A percentile compares a stretch with the other conserved stretches of the same genome.
phyloP scores from a whole-genome alignment of 2,113 vertebrate genomes.

The Ivindomyrus marchei region DNA sequence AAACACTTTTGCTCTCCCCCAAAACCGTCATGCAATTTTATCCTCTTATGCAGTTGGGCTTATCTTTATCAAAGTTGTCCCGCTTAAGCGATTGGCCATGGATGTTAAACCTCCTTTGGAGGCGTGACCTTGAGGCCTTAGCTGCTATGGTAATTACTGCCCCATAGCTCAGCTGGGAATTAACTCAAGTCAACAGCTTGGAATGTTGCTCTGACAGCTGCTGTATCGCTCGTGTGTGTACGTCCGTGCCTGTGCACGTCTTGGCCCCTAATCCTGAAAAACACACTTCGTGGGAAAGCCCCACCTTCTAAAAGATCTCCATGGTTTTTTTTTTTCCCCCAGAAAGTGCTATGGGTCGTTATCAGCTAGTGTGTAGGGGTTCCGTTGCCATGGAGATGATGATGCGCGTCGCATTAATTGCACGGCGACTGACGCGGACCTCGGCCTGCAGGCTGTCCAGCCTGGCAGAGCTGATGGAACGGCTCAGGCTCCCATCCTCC shows the following conservation, averaged over 20 bases:
- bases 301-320: not conserved
- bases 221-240: not conserved
- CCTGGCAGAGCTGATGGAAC: constrained; percentile 55
- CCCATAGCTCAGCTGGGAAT: not conserved
- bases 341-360: not conserved
- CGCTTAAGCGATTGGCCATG: not conserved
- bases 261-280: not conserved
- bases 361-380: not conserved
- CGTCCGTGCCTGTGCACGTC: not conserved
- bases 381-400: not conserved
- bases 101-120: not conserved
- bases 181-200: not conserved
- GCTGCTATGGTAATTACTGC: not conserved
- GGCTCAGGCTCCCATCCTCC: constrained; percentile 60
- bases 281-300: not conserved
- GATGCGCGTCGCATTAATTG: not conserved
- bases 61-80: not conserved
- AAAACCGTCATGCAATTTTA: not conserved
- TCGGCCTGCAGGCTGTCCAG: constrained; percentile 58
- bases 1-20: not conserved
- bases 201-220: not conserved
- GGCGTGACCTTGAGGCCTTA: not conserved
- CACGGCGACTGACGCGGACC: constrained; percentile 29
- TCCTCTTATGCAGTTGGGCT: not conserved
- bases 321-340: not conserved